Evolutionary conservation across 2,113 vertebrate genomes (phyloP).

Genomic region (Pandion haliaetus): DNA sequence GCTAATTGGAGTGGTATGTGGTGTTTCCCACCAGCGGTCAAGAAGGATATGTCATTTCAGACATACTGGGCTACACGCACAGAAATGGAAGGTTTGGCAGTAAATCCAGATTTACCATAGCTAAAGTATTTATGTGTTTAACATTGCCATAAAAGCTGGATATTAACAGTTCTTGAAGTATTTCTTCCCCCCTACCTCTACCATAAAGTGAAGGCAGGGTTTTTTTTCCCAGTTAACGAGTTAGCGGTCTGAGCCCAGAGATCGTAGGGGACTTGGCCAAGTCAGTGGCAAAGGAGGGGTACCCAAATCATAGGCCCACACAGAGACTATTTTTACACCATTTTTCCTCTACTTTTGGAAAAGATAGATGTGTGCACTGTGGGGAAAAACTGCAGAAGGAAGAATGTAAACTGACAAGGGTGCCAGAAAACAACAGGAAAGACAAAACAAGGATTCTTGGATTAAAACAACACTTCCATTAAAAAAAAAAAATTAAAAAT

Average conservation of each 20-base stretch:
- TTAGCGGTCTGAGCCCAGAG: not conserved
- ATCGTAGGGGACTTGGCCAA: fast-evolving
- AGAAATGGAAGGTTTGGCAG: not conserved
- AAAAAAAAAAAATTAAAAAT: not conserved
- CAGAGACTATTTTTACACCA: not conserved
- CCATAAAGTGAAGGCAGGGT: not conserved
- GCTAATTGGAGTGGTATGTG: not conserved
- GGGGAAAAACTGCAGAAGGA: not conserved
- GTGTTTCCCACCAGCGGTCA: not conserved
- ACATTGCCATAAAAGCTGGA: not conserved
- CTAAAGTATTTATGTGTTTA: not conserved
- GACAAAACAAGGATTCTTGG: not conserved
- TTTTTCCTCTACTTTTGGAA: not conserved
- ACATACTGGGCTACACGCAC: not conserved
- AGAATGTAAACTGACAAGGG: not conserved
- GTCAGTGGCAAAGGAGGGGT: not conserved
- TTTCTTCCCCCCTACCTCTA: not conserved
- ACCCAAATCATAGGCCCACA: not conserved
- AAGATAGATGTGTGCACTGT: not conserved
- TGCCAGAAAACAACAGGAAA: not conserved
- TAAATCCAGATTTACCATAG: not conserved
- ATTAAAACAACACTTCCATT: not conserved
- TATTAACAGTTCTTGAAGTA: not conserved
- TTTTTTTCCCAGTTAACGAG: not conserved
- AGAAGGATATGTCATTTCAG: not conserved